Percentiles rank a stretch among this genome's conserved stretches.
phyloP scores from a whole-genome alignment of 2,797 vertebrate species.

The Helarctos malayanus region DNA sequence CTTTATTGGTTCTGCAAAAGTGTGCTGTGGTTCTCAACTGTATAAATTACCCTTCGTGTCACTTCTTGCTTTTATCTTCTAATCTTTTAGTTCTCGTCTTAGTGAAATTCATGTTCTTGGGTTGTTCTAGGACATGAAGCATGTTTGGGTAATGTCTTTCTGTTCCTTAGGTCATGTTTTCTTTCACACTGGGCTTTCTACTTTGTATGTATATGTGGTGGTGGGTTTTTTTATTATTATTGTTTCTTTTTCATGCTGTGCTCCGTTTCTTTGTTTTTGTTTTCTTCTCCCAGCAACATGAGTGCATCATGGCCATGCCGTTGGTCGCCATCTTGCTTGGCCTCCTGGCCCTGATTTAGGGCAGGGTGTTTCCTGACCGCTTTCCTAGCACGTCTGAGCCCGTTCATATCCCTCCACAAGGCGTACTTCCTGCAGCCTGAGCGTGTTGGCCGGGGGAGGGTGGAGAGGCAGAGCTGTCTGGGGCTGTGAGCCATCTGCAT shows the following conservation, averaged over 20 bases:
- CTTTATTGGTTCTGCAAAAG: not conserved
- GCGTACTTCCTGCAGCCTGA: not conserved
- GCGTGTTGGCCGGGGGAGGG: not conserved
- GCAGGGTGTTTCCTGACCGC: not conserved
- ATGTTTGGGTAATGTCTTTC: not conserved
- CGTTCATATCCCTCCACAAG: not conserved
- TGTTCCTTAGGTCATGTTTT: not conserved
- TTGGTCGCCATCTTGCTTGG: not conserved
- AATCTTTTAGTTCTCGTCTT: not conserved
- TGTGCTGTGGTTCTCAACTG: not conserved
- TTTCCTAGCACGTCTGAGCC: not conserved
- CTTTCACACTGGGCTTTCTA: not conserved
- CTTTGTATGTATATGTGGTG: not conserved
- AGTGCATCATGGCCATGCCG: not conserved
- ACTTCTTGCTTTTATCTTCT: not conserved
- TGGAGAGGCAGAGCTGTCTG: not conserved
- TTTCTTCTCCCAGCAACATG: not conserved
- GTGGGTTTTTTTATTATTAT: not conserved
- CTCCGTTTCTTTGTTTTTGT: not conserved
- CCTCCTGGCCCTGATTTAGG: not conserved
- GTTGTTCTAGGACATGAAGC: not conserved
- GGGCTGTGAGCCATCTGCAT: not conserved
- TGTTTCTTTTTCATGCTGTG: not conserved
- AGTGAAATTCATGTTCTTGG: slow-evolving; percentile 38
- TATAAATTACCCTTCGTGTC: not conserved